phyloP scores from a whole-genome alignment of 2,113 vertebrate genomes.

The Gracilinanus agilis region DNA sequence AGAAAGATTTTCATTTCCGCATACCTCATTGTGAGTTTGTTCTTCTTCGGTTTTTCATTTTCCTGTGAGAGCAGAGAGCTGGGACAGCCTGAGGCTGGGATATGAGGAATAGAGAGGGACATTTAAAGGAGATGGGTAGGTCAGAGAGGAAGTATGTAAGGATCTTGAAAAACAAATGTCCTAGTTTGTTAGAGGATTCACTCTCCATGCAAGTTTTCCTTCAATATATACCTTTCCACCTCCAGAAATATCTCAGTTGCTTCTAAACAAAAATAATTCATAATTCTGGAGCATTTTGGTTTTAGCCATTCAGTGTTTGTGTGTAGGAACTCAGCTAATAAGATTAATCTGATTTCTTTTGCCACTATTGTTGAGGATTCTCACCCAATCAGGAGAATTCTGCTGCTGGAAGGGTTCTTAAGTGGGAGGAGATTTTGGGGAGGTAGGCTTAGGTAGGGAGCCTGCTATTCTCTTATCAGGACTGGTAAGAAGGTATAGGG shows the following conservation, averaged over 20 bases:
- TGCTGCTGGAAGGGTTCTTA: background rate
- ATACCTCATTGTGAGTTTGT: background rate
- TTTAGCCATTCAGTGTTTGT: background rate
- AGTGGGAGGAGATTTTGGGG: background rate
- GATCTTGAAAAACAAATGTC: background rate
- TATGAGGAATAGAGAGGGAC: background rate
- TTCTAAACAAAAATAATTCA: background rate
- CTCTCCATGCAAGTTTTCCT: background rate
- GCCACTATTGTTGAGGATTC: background rate
- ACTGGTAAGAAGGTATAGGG: background rate
- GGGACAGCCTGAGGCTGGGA: background rate
- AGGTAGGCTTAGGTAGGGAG: background rate
- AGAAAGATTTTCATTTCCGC: background rate
- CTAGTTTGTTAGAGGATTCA: background rate
- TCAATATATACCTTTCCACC: background rate
- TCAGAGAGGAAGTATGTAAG: background rate
- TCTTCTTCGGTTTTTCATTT: background rate
- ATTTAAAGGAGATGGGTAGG: background rate
- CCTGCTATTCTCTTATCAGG: background rate
- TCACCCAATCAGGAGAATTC: background rate
- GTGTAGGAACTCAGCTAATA: background rate
- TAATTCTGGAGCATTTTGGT: background rate
- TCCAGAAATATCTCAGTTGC: background rate
- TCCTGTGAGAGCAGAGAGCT: background rate
- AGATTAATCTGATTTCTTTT: background rate